Conservation (phyloP, 2,797 vertebrate genomes). For the Mastacembelus armatus region DNA sequence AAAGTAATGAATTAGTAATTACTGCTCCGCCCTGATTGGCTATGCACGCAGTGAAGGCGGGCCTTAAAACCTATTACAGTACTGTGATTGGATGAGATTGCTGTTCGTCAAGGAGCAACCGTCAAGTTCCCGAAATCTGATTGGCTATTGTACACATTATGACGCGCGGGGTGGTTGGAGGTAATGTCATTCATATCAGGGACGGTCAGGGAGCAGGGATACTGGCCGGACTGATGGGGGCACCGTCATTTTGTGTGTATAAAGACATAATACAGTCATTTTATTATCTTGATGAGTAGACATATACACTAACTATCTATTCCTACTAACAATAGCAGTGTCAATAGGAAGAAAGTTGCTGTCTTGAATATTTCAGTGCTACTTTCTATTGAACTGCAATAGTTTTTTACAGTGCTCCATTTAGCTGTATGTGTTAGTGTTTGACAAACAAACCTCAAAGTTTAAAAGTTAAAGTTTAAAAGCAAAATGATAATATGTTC, state of each 20-base stretch:
- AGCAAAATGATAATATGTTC: no score
- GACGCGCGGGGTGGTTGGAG: conserved; percentile 55
- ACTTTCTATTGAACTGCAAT: no score
- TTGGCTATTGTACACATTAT: conserved; percentile 65
- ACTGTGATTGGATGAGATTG: conserved; percentile 54
- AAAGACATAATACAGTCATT: neutral
- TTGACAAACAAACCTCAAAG: no score
- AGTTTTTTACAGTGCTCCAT: no score
- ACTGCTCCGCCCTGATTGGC: conserved; percentile 68
- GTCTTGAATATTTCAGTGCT: no score
- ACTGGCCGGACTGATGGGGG: neutral
- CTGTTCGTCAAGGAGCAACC: conserved; percentile 19
- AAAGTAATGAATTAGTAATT: conserved; percentile 83
- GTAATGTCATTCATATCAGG: conserved; percentile 70
- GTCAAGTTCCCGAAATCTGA: conserved; percentile 25
- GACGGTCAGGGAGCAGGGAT: conserved; percentile 45
- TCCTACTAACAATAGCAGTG: no score
- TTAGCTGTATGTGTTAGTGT: no score
- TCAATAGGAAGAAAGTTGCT: no score
- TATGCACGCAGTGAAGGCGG: conserved; percentile 52
- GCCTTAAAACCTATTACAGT: neutral
- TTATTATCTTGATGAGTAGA: no score
- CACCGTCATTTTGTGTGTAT: conserved; percentile 4
- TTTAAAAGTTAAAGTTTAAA: no score
- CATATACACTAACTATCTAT: no score